Evolutionary conservation across 2,797 vertebrate species (phyloP).

Genomic region (Craterocephalus amniculus): DNA sequence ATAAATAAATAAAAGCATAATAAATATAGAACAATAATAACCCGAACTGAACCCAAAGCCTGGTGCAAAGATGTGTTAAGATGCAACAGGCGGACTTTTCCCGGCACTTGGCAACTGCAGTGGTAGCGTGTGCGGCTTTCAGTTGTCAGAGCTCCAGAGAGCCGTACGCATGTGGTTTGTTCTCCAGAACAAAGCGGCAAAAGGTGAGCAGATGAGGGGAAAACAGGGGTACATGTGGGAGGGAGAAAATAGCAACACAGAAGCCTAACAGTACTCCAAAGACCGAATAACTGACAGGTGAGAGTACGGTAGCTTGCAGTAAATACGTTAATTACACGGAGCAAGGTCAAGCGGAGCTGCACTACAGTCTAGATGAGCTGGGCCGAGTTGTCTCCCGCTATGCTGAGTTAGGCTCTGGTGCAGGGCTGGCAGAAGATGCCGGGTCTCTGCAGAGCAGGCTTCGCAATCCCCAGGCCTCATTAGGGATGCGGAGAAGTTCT

Average conservation of each 20-base stretch:
- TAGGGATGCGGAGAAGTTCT: conserved; percentile 77
- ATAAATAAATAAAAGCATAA: conserved; percentile 24
- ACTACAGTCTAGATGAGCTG: conserved; percentile 38
- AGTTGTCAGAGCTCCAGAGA: conserved; percentile 47
- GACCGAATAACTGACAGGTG: conserved; percentile 64
- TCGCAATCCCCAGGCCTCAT: conserved; percentile 76
- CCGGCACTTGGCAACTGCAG: conserved; percentile 41
- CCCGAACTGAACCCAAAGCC: conserved; percentile 19
- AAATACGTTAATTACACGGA: conserved; percentile 79
- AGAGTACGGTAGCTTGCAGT: conserved; percentile 68
- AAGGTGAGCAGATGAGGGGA: conserved; percentile 51
- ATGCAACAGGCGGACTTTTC: conserved; percentile 52
- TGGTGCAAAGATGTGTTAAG: conserved; percentile 31
- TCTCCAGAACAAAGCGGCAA: conserved; percentile 41
- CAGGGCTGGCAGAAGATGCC: conserved; percentile 51
- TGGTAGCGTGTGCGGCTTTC: conserved; percentile 19
- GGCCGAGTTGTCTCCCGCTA: conserved; percentile 42
- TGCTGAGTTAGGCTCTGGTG: conserved; percentile 58
- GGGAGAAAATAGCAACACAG: conserved; percentile 39
- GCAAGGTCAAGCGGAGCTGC: conserved; percentile 63
- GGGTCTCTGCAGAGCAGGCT: conserved; percentile 62
- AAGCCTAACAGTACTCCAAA: conserved; percentile 54
- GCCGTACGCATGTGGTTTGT: conserved; percentile 36
- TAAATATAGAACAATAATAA: conserved; percentile 43
- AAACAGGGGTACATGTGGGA: conserved; percentile 26